Base-by-base conservation (phyloP, 2,113 vertebrate species). In the Cyphomyrus plagiostoma region DNA sequence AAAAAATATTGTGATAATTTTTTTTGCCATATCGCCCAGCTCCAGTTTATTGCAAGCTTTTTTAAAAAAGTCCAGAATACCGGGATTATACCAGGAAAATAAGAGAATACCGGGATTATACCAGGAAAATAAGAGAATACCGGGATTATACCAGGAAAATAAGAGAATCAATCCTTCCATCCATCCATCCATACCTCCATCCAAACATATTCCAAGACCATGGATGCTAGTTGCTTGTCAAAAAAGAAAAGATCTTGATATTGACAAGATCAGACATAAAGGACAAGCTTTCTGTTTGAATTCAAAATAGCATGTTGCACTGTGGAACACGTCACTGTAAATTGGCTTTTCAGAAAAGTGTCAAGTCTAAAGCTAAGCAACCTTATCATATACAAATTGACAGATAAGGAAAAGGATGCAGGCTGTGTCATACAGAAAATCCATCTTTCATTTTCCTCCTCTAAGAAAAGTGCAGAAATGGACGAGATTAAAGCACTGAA, bases 171-270 rank as follows among this genome's bases (percentile, higher is more conserved):
- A 91, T 89, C 48, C 90, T 35, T 87, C 15, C 87, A 84, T 70
- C 46, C 50, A 84, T 70, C 46, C 50, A 58, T 86, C 23, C 19
- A 23, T 23, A 6, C 70, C 91, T 89, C 46, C 90, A 42, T 86
- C 23, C 87, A 83, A 52, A 48, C 46, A 58, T 88, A 88, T 92
- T 89, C 89, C 91, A 84, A 56, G 88, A 91, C 74, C 90, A 92
- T 89, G 74, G 92, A 93, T 6, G 3, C n/a, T 26, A 77, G 26
- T 13, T 90, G 49, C 42, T 70, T 50, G 46, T 15, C 87, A 26
- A 91, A 91, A 91, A 91, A 87, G 88, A 88, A 89, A 46, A 5
- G 70, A 52, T 52, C 89, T 89, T 56, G n/a, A 26, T 83, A 88
- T 1, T 87, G 46, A 82, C 45, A 70, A 88, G 82, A 91, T 90